Evolutionary conservation across 2,888 invertebrate species (phyloP), one percentile per base, ranked within the genome.

Genomic region (Baccha elongata): DNA sequence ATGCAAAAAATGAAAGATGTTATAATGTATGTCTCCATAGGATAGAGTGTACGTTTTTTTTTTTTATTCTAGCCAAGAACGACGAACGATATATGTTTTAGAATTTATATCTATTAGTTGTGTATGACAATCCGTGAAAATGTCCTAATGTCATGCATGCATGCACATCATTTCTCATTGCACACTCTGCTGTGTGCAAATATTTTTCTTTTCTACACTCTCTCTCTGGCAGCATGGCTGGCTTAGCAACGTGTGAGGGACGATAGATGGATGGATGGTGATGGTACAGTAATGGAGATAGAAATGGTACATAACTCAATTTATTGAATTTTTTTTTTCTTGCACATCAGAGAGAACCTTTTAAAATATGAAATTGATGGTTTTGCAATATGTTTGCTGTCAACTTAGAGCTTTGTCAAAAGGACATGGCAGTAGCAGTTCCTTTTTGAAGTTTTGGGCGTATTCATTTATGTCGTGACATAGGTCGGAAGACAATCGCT

Each of bases 91-190:
- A 23, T 78, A 72, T 78, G 83, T 62, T 75, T 62, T 58, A 67
- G 53, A 72, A 67, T 81, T 71, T 81, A 76, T 83, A 62, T 83
- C 83, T 83, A 73, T 78, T 83, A 83, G 83, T 76, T 78, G 83
- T 78, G 83, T 68, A 83, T 78, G 78, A 78, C 78, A 83, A 78
- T 78, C 78, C 72, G 68, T 78, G 72, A 73, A 83, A 83, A 73
- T 78, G 78, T 83, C 83, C 83, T 83, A 83, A 78, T 83, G 78
- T 81, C 81, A 81, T 81, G 81, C 76, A 72, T 65, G 81, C 81
- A 81, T 76, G 52, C 79, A 79, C 75, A 71, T 75, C 74, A 80
- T 74, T 80, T 74, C 69, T 74, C 74, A 80, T 69, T 74, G 80
- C 81, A 68, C 17, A 74, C 75, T 60, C 35, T 52, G 67, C 35